phyloP scores from a whole-genome alignment of 2,113 vertebrate genomes.

The Semicossyphus pulcher region DNA sequence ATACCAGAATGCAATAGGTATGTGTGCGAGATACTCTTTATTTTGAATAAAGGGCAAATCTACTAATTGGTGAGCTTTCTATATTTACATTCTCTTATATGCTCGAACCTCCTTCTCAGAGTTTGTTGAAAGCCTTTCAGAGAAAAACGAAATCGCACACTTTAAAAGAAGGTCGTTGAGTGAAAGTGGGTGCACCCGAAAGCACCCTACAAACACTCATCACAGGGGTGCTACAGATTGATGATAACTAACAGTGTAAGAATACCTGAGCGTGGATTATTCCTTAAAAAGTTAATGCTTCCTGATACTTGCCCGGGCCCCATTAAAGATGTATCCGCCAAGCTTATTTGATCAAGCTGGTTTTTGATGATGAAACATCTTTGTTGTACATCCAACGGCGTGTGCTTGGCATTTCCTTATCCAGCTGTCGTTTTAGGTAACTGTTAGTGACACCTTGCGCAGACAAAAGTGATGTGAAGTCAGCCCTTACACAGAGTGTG shows the following conservation, averaged over 20 bases:
- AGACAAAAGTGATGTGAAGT: constrained; percentile 34
- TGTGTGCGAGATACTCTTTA: not conserved
- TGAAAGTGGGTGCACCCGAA: constrained; percentile 4
- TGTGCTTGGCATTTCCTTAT: constrained; percentile 47
- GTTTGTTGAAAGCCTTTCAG: constrained; percentile 16
- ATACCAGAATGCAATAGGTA: not conserved
- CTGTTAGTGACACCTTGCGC: constrained; percentile 13
- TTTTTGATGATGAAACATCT: constrained; percentile 74
- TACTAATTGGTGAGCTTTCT: constrained; percentile 13
- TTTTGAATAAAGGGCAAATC: not conserved
- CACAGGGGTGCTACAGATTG: constrained; percentile 28
- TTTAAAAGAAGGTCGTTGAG: constrained; percentile 6
- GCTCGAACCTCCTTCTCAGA: not conserved
- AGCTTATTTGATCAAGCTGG: constrained; percentile 60
- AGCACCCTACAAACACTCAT: constrained; percentile 16
- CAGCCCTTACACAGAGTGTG: constrained; percentile 23
- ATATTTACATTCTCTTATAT: constrained; percentile 20
- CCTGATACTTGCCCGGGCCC: constrained; percentile 37
- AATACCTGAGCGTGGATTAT: constrained; percentile 47
- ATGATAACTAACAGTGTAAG: constrained; percentile 45
- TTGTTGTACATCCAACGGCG: constrained; percentile 50
- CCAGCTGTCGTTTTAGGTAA: constrained; percentile 50
- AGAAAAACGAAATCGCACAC: constrained; percentile 12
- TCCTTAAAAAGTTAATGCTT: constrained; percentile 61
- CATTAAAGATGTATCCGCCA: constrained; percentile 66